Conservation (phyloP, 1,140 invertebrate species). For the Rhopalosiphum padi region DNA sequence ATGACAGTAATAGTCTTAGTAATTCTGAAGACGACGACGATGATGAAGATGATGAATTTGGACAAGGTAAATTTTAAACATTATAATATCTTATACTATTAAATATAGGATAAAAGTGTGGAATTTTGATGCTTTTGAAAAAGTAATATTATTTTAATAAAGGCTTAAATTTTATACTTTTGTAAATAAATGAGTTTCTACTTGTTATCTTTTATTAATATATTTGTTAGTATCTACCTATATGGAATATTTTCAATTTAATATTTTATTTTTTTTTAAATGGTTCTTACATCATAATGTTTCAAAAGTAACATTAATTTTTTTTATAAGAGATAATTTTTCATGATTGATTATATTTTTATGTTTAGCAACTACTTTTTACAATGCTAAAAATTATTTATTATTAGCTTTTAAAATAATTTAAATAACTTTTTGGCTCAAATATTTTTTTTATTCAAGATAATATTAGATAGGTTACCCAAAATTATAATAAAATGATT, state of each 20-base stretch:
- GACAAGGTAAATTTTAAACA: slow-evolving; percentile 28
- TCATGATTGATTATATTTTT: not conserved
- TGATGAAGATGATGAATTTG: not conserved
- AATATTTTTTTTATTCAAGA: not conserved
- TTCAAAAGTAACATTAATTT: not conserved
- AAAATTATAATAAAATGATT: not conserved
- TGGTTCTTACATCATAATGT: not conserved
- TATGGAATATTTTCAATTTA: not conserved
- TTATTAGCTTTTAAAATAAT: not conserved
- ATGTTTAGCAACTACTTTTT: not conserved
- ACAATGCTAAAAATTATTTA: not conserved
- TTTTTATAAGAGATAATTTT: too few relatives aligned
- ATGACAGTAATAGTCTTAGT: not conserved
- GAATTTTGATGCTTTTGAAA: too few relatives aligned
- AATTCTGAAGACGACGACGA: slow-evolving; percentile 16
- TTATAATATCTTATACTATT: not conserved
- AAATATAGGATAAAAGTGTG: too few relatives aligned
- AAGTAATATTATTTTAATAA: too few relatives aligned
- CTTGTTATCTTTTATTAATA: not conserved
- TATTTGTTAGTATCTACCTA: not conserved
- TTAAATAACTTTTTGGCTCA: not conserved
- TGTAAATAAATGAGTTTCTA: not conserved
- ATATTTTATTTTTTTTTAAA: not conserved
- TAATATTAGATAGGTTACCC: not conserved
- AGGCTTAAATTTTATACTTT: too few relatives aligned